phyloP scores from a whole-genome alignment of 2,113 vertebrate species.

The Phocoena phocoena region DNA sequence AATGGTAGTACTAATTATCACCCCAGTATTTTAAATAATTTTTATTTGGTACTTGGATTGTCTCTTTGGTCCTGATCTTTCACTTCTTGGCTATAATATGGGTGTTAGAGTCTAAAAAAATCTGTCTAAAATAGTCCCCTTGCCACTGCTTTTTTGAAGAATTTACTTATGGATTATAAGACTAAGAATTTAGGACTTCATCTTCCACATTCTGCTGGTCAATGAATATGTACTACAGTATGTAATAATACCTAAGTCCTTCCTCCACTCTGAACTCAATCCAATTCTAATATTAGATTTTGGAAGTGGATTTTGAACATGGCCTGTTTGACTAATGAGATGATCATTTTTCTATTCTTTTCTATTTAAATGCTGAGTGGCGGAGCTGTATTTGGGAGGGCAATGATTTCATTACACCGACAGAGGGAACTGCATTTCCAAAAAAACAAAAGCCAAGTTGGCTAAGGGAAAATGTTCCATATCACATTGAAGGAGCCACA shows the following conservation, averaged over 20 bases:
- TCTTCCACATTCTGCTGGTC: constrained; percentile 56
- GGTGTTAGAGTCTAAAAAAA: background rate
- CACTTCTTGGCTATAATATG: background rate
- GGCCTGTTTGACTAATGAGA: constrained; percentile 79
- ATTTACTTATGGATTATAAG: background rate
- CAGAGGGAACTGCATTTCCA: constrained; percentile 81
- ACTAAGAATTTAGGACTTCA: constrained; percentile 18
- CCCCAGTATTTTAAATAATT: background rate
- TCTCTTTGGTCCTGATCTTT: background rate
- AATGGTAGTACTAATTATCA: background rate
- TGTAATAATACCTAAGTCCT: constrained; percentile 75
- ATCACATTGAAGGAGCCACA: constrained; percentile 64
- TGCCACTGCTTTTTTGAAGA: background rate
- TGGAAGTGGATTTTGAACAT: constrained; percentile 81
- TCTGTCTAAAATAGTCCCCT: background rate
- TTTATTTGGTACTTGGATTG: background rate
- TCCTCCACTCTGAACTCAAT: constrained; percentile 79
- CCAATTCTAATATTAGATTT: constrained; percentile 83
- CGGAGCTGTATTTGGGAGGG: constrained; percentile 69
- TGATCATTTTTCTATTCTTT: constrained; percentile 77
- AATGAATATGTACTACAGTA: constrained; percentile 67
- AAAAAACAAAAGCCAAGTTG: constrained; percentile 78
- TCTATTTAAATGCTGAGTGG: constrained; percentile 76
- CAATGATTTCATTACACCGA: constrained; percentile 79
- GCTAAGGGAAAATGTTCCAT: constrained; percentile 70